A percentile compares a stretch with the other conserved stretches of the same genome.
These are phyloP conservation scores for Geophilus truncorum DNA, from an alignment of 2,888 invertebrate genomes.

Conservation along the genomic window DNA sequence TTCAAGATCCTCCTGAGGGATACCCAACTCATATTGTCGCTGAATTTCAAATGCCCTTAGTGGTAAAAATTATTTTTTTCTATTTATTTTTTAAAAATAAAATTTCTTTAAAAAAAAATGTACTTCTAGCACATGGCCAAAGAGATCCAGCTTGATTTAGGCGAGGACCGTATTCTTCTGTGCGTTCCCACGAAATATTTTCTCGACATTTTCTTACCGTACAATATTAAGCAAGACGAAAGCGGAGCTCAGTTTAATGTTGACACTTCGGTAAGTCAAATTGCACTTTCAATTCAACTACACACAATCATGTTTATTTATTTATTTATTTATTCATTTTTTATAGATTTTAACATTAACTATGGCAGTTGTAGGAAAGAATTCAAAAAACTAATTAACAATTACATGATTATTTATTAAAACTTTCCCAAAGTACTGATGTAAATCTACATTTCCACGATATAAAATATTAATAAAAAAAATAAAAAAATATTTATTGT, in stretches of 20 bases:
- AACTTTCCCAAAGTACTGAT: neutral
- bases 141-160: constrained; percentile 47
- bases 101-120: too few species aligned
- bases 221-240: constrained; percentile 45
- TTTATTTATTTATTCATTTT: too few species aligned
- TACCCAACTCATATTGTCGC: constrained; percentile 8
- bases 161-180: constrained; percentile 48
- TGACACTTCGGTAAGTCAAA: constrained; percentile 43
- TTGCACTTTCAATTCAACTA: neutral
- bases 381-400: neutral
- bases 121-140: constrained; percentile 46
- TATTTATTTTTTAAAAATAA: too few species aligned
- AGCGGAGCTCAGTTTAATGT: constrained; percentile 49
- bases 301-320: neutral
- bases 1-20: constrained; percentile 17
- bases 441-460: neutral
- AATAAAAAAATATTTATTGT: neutral
- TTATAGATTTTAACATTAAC: neutral
- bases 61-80: too few species aligned
- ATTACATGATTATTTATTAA: neutral
- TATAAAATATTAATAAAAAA: neutral
- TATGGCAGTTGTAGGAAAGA: neutral
- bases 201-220: constrained; percentile 49
- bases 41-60: constrained; percentile 35
- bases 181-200: constrained; percentile 47